phyloP scores from a whole-genome alignment of 2,888 invertebrate genomes.

The Agrotis puta region DNA sequence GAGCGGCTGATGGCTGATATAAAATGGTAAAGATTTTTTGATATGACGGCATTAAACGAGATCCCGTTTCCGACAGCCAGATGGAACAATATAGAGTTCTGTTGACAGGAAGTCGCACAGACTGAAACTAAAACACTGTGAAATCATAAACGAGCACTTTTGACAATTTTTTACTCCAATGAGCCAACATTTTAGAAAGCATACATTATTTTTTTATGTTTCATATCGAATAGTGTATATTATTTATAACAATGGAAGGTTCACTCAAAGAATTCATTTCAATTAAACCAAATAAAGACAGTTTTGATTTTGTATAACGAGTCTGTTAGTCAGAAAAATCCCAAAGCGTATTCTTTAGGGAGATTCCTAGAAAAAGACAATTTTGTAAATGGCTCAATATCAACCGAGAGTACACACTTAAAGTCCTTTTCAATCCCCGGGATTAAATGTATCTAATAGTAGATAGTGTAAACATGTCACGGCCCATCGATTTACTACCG shows the following conservation, averaged over 20 bases:
- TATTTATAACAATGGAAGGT: no score
- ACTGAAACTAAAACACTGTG: slow-evolving; percentile 13
- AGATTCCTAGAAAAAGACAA: not conserved
- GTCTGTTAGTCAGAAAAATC: no score
- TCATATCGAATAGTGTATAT: no score
- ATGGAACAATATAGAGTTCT: slow-evolving; percentile 16
- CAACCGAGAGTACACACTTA: slow-evolving; percentile 4
- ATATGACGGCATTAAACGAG: slow-evolving; percentile 40
- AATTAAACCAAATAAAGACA: not conserved
- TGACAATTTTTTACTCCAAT: not conserved
- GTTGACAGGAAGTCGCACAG: slow-evolving; percentile 31
- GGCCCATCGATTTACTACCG: slow-evolving; percentile 51
- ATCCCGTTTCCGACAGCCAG: slow-evolving; percentile 29
- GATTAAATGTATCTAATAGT: slow-evolving; percentile 27
- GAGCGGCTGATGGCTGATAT: slow-evolving; percentile 61
- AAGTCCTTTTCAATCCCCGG: not conserved
- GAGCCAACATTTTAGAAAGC: slow-evolving; percentile 2
- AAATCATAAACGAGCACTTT: not conserved
- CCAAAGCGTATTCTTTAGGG: not conserved
- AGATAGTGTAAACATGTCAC: slow-evolving; percentile 43
- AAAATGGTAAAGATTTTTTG: slow-evolving; percentile 49
- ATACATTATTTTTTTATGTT: not conserved
- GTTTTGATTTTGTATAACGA: not conserved
- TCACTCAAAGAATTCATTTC: no score
- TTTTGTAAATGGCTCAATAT: not conserved